phyloP scores from a whole-genome alignment of 2,888 invertebrate genomes.

The Drosophila flavopinicola region DNA sequence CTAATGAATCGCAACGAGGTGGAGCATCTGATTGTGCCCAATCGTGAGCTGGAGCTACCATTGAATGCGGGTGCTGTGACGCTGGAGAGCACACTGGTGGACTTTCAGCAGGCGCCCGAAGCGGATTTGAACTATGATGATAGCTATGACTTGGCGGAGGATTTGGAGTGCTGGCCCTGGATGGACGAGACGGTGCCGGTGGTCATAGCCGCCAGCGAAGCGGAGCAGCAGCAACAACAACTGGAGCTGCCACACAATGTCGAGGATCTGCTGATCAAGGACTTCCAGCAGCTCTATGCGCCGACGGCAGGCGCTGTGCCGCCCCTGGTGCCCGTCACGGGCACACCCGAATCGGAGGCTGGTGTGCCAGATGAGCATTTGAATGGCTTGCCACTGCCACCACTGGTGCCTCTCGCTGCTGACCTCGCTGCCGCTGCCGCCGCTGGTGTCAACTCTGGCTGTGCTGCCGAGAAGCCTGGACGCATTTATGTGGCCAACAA shows the following conservation, averaged over 20 bases:
- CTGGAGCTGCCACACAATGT: slow-evolving; percentile 30
- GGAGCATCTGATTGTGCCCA: slow-evolving; percentile 82
- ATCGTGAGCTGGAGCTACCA: slow-evolving; percentile 68
- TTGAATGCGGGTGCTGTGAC: slow-evolving; percentile 9
- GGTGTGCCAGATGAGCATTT: slow-evolving; percentile 14
- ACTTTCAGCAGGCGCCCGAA: slow-evolving; percentile 18
- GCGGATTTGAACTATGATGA: slow-evolving; percentile 63
- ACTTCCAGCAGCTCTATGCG: slow-evolving; percentile 53
- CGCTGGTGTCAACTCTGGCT: no score
- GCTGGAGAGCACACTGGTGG: slow-evolving; percentile 27
- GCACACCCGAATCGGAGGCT: slow-evolving; percentile 2
- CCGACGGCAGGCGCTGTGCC: slow-evolving; percentile 47
- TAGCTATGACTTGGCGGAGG: slow-evolving; percentile 72
- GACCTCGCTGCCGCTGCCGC: not conserved
- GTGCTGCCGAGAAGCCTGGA: slow-evolving; percentile 79
- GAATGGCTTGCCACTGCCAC: slow-evolving; percentile 50
- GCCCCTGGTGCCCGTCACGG: slow-evolving; percentile 68
- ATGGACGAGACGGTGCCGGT: slow-evolving; percentile 51
- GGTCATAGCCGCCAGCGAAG: slow-evolving; percentile 6
- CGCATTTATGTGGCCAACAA: slow-evolving; percentile 84
- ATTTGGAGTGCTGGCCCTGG: slow-evolving; percentile 77
- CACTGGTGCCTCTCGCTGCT: slow-evolving; percentile 54
- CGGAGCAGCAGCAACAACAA: slow-evolving; percentile 30
- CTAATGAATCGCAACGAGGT: slow-evolving; percentile 84
- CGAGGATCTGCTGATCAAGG: slow-evolving; percentile 59